Conservation (phyloP, 2,797 vertebrate genomes). For the Smutsia gigantea region DNA sequence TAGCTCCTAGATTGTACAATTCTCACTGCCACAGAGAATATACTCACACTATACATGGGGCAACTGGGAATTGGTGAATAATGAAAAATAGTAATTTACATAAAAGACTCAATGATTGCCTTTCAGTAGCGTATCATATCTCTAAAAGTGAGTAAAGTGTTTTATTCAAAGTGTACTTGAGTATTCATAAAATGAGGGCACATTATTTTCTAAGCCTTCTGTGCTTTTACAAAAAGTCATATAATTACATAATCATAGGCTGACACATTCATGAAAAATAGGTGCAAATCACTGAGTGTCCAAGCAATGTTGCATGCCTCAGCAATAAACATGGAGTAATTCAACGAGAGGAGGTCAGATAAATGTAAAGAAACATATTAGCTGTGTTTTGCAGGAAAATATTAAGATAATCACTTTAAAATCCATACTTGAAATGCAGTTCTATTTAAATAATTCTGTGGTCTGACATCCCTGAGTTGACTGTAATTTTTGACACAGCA, state of each 20-base stretch:
- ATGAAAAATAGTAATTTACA: constrained; percentile 77
- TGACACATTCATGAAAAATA: constrained; percentile 64
- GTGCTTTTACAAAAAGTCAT: constrained; percentile 60
- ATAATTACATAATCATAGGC: constrained; percentile 75
- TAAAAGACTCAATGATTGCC: constrained; percentile 68
- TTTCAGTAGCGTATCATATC: constrained; percentile 33
- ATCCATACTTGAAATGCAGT: constrained; percentile 1
- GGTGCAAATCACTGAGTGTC: constrained; percentile 53
- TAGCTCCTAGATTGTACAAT: constrained; percentile 14
- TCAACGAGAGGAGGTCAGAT: background rate
- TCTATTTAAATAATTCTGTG: constrained; percentile 30
- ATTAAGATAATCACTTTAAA: constrained; percentile 53
- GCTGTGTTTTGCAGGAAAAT: constrained; percentile 50
- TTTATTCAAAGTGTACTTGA: constrained; percentile 70
- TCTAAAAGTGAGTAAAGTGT: constrained; percentile 53
- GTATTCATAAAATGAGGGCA: constrained; percentile 57
- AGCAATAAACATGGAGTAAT: background rate
- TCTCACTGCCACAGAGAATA: constrained; percentile 45
- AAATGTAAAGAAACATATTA: constrained; percentile 4
- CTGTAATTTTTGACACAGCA: constrained; percentile 18
- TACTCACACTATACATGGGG: background rate
- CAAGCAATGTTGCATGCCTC: background rate
- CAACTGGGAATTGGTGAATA: constrained; percentile 71
- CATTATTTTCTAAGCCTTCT: constrained; percentile 58
- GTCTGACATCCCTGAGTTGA: background rate